Base-by-base conservation (phyloP, 2,113 vertebrate genomes). In the Miniopterus natalensis region DNA sequence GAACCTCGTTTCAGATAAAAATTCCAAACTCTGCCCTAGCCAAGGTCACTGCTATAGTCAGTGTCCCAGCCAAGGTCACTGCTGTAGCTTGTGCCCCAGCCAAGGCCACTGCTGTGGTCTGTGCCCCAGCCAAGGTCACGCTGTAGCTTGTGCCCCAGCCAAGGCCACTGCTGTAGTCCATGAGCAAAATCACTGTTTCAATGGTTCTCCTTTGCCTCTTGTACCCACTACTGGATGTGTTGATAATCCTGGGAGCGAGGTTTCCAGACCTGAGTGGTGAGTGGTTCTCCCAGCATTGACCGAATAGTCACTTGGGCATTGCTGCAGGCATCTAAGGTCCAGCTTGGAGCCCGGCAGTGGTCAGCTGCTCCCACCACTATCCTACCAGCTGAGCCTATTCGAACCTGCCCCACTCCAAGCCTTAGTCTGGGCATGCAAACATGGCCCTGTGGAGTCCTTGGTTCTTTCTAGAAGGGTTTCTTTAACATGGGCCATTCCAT, bases 241-340 rank as follows among this genome's bases (percentile, higher is more conserved):
- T 9, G 23, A 6, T 42, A 1, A 29, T 6, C 1, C 2, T 0
- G 1, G 29, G 51, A 68, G 18, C 2, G 7, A 23, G 51, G 49
- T 13, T 27, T 59, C 18, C n/a, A 84, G 93, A 71, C 21, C 27
- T 2, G 29, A 42, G 20, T 4, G 68, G 10, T 4, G 73, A 25
- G 27, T 5, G 2, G n/a, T 0, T 75, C 29, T 80, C 53, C 45
- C 53, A 7, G 18, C 21, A 6, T 8, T 0, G 0, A 49, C 4
- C 1, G 7, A 29, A 61, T 23, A 14, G n/a, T 5, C 21, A 20
- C 29, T 14, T 8, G 53, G 36, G 42, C 2, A 0, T 47, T 29
- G 0, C 31, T 1, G n/a, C 45, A 8, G 63, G 42, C 12, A 0
- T 17, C 21, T 20, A 0, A 31, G 40, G 40, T 14, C 77, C 53